A percentile compares a stretch with the other conserved stretches of the same genome.
phyloP scores from a whole-genome alignment of 2,797 vertebrate species.

The Rhyacichthys aspro region DNA sequence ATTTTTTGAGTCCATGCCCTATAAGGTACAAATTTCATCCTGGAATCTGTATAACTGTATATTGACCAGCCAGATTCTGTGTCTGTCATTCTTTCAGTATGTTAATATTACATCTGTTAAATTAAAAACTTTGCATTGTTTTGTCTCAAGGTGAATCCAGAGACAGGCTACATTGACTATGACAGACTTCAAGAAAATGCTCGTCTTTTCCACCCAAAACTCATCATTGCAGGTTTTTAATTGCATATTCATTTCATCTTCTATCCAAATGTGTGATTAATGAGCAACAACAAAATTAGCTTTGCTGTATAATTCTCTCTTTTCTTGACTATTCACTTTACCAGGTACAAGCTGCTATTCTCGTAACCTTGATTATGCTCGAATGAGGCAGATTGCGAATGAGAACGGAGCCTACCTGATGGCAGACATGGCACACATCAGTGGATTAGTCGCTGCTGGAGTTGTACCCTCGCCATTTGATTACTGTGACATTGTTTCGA shows the following conservation, averaged over 20 bases:
- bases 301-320: not conserved
- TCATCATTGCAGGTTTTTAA: slow-evolving; percentile 91
- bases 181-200: slow-evolving; percentile 90
- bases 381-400: slow-evolving; percentile 86
- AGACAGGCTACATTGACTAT: slow-evolving; percentile 93
- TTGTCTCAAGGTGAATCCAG: slow-evolving; percentile 86
- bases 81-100: no score
- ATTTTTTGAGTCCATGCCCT: slow-evolving; percentile 99
- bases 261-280: no score
- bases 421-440: slow-evolving; percentile 98
- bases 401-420: slow-evolving; percentile 89
- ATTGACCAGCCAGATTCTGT: not conserved
- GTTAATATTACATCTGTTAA: no score
- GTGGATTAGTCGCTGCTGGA: slow-evolving; percentile 90
- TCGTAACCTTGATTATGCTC: slow-evolving; percentile 91
- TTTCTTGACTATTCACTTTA: not conserved
- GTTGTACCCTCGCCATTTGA: slow-evolving; percentile 93
- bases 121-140: not conserved
- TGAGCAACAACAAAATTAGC: no score
- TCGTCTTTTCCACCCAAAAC: slow-evolving; percentile 90
- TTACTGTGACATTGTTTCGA: slow-evolving; percentile 90
- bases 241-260: no score
- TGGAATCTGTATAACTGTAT: not conserved
- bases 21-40: slow-evolving; percentile 84
- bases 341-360: slow-evolving; percentile 95